Conservation (phyloP, 2,888 invertebrate genomes). For the Itoplectis maculator region DNA sequence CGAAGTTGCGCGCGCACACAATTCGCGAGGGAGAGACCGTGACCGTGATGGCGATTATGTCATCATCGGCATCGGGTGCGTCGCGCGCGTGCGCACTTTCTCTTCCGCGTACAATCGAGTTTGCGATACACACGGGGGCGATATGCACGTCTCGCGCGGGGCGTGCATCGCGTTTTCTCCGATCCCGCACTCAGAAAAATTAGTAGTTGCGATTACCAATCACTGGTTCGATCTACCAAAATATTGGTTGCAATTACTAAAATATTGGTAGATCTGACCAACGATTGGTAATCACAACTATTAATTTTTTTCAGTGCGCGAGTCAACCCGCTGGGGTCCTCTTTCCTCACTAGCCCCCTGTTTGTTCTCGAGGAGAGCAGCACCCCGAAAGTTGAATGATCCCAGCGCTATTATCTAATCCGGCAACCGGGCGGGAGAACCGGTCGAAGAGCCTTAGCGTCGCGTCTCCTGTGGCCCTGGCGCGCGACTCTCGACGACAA, state of each 20-base stretch:
- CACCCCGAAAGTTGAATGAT: constrained; percentile 63
- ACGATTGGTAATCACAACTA: no score
- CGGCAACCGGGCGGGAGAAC: constrained; percentile 52
- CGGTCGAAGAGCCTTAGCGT: constrained; percentile 52
- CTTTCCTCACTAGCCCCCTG: neutral
- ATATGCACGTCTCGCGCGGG: constrained; percentile 17
- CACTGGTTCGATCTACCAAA: no score
- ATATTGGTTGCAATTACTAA: no score
- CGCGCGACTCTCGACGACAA: no score
- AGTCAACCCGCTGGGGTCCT: neutral
- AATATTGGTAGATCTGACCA: no score
- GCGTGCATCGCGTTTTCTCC: neutral
- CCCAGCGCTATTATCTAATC: constrained; percentile 59
- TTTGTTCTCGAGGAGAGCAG: constrained; percentile 35
- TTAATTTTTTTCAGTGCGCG: no score
- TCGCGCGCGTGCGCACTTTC: constrained; percentile 77
- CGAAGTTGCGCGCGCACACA: constrained; percentile 67
- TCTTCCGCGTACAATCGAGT: constrained; percentile 74
- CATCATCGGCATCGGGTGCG: constrained; percentile 70
- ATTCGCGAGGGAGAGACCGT: constrained; percentile 76
- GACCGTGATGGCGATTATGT: constrained; percentile 79
- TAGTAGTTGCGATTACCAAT: no score
- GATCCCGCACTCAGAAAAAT: no score
- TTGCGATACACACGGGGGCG: constrained; percentile 59
- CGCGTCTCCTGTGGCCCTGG: neutral